Evolutionary conservation across 2,113 vertebrate genomes (phyloP).

Genomic region (Pimephales promelas): DNA sequence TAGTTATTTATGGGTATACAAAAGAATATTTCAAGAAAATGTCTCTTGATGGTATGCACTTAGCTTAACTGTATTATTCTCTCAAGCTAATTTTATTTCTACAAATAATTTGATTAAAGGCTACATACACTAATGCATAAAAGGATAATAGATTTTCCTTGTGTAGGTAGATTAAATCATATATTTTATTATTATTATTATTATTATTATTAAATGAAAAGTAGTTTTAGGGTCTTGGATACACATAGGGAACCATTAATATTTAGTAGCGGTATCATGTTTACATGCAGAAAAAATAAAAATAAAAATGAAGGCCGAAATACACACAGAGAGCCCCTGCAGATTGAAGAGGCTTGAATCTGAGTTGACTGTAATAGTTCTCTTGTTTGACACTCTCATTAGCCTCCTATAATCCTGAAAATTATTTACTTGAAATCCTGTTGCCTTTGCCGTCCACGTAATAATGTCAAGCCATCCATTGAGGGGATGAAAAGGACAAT

Average conservation of each 20-base stretch:
- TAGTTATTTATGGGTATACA: background rate
- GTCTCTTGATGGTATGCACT: background rate
- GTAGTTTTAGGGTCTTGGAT: background rate
- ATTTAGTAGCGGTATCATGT: conserved; percentile 12
- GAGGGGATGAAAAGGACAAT: conserved; percentile 64
- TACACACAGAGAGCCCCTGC: background rate
- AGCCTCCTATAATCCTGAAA: conserved; percentile 63
- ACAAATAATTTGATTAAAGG: conserved; percentile 29
- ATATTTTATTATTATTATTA: background rate
- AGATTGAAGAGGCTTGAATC: background rate
- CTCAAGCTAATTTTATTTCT: conserved; percentile 23
- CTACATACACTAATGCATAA: conserved; percentile 2
- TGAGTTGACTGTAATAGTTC: conserved; percentile 60
- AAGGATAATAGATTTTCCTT: conserved; percentile 18
- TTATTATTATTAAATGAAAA: background rate
- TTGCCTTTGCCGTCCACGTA: conserved; percentile 64
- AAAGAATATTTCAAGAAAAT: background rate
- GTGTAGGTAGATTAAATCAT: background rate
- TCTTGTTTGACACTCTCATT: conserved; percentile 74
- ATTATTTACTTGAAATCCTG: conserved; percentile 63
- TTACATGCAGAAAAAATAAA: background rate
- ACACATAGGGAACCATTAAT: background rate
- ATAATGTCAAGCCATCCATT: conserved; percentile 65
- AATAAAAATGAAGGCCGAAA: background rate
- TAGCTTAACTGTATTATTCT: conserved; percentile 34